A percentile compares a stretch with the other conserved stretches of the same genome.
Conservation (phyloP, 2,113 vertebrate genomes). For the Macquaria australasica region DNA sequence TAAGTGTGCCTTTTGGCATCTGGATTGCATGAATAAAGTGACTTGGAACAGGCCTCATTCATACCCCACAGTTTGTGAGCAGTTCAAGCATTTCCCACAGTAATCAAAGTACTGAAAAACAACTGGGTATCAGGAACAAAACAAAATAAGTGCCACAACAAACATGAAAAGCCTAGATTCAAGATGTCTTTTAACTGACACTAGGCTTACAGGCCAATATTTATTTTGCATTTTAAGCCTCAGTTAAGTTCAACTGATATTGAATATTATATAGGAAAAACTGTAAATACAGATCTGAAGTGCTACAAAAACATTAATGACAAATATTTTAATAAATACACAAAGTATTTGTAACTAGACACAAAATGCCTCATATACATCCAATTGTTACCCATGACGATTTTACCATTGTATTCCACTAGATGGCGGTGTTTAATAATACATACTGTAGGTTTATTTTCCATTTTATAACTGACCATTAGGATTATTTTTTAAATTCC, state of each 20-base stretch:
- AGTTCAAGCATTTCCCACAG: background rate
- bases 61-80: background rate
- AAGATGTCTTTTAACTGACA: background rate
- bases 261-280: background rate
- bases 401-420: conserved; percentile 15
- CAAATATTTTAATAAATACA: background rate
- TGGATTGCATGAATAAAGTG: no score
- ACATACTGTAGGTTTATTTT: background rate
- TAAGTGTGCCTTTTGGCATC: background rate
- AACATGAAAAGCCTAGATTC: background rate
- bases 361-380: background rate
- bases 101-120: background rate
- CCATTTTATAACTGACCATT: background rate
- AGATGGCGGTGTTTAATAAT: conserved; percentile 51
- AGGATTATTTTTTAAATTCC: background rate
- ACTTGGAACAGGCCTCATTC: background rate
- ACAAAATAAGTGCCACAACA: background rate
- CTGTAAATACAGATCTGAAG: background rate
- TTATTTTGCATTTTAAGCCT: background rate
- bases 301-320: background rate
- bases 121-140: background rate
- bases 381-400: background rate
- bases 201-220: background rate
- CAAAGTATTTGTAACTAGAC: background rate
- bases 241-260: rapidly evolving